Evolutionary conservation across 2,888 invertebrate species (phyloP), one percentile per base, ranked within the genome.

Genomic region (Agrochola lychnidis): DNA sequence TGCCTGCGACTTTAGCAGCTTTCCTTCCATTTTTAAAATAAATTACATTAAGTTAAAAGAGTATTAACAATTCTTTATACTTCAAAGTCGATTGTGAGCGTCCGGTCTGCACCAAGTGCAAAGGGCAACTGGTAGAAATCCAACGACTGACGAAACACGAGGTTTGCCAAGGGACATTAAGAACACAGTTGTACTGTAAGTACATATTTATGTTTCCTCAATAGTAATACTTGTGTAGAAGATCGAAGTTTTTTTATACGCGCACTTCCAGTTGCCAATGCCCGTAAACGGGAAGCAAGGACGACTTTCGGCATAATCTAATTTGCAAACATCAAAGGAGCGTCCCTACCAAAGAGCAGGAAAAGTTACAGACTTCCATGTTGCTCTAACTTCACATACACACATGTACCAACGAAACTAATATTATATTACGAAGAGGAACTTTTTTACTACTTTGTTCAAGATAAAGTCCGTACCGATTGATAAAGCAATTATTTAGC

Each of bases 241-340:
- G 7, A n/a, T 42, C 30, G n/a, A 64, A 42, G 56, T 12, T 51
- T 70, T 16, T 78, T 40, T 78, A 57, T 51, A 71, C 36, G 19
- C 40, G 45, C n/a, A 53, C 40, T 68, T 40, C 16, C 19, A 79
- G 40, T 30, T 56, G 22, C 61, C 22, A 40, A 51, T 72, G 4
- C 30, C 40, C 25, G 16, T 69, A 36, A 82, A 69, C 36, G 40
- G 16, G 42, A 57, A 59, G 70, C 42, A 76, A 63, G 45, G 53
- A 62, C 42, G 68, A 81, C 48, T 81, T 76, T 77, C 14, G 9
- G 22, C 42, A 82, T 77, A 87, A 88, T 86, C 72, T 78, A 82
- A 88, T 88, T 75, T 71, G 19, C 42, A 57, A 64, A 80, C 76
- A 81, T 84, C 82, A 87, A 86, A 86, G 82, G 61, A 71, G 66